phyloP scores from a whole-genome alignment of 2,888 invertebrate genomes.

The Syrphus vitripennis region DNA sequence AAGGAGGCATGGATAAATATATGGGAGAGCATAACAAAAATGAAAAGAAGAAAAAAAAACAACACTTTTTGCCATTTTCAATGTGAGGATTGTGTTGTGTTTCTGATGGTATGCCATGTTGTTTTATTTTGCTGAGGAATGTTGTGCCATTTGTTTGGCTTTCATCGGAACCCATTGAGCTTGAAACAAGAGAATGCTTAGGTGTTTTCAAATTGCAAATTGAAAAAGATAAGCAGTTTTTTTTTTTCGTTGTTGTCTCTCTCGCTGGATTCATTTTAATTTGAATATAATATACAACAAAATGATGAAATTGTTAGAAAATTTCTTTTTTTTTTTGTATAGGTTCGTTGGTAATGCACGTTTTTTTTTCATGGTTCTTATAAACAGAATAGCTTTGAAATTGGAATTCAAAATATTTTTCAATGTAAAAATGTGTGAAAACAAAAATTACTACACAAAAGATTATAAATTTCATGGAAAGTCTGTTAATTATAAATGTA shows the following conservation, averaged over 20 bases:
- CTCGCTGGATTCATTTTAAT: background rate
- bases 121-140: slow-evolving; percentile 21
- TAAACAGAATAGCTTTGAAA: background rate
- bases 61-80: background rate
- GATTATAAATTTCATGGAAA: background rate
- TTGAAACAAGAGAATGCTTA: slow-evolving; percentile 54
- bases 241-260: background rate
- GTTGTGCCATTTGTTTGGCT: slow-evolving; percentile 55
- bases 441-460: background rate
- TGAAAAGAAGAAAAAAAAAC: too few species aligned
- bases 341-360: background rate
- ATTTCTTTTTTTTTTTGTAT: background rate
- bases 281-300: slow-evolving; percentile 2
- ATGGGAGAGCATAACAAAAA: background rate
- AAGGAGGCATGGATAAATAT: background rate
- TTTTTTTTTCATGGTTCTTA: background rate
- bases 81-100: slow-evolving; percentile 38
- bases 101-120: background rate
- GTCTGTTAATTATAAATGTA: background rate
- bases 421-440: background rate
- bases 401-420: background rate
- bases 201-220: slow-evolving; percentile 51
- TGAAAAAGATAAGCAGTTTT: slow-evolving; percentile 52
- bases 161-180: slow-evolving; percentile 67
- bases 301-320: background rate